Conservation (phyloP, 2,888 invertebrate genomes). For the Meliscaeva auricollis region DNA sequence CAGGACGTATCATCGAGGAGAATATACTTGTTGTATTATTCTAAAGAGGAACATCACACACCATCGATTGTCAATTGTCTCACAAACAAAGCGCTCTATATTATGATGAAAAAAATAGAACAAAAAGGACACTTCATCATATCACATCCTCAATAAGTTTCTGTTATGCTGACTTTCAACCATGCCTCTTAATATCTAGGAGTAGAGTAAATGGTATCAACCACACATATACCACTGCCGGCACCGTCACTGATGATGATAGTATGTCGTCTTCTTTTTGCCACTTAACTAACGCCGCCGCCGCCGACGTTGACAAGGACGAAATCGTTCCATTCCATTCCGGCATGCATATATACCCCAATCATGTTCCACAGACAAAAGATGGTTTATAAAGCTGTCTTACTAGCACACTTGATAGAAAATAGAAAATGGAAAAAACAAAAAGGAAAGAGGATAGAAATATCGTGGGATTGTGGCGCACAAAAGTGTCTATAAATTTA, state of each 20-base stretch:
- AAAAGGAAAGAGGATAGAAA: neutral
- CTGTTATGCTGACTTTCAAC: constrained; percentile 59
- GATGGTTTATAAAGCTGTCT: constrained; percentile 21
- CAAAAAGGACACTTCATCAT: constrained; percentile 51
- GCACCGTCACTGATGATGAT: neutral
- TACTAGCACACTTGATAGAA: neutral
- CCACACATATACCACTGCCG: neutral
- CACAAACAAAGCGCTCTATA: neutral
- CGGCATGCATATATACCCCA: constrained; percentile 25
- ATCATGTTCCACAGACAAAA: constrained; percentile 28
- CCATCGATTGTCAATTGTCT: constrained; percentile 63
- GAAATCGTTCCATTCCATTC: constrained; percentile 29
- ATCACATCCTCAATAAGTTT: constrained; percentile 59
- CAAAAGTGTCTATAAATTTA: constrained; percentile 62
- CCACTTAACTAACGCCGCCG: constrained; percentile 8
- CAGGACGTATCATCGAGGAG: neutral
- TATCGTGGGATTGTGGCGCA: constrained; percentile 13
- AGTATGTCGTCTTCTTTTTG: constrained; percentile 2
- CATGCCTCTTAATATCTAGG: neutral
- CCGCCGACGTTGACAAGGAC: constrained; percentile 17
- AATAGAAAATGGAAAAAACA: neutral
- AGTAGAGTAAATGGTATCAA: too few relatives aligned
- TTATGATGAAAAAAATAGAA: neutral
- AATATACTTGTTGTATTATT: constrained; percentile 1
- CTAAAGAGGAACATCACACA: constrained; percentile 41